A percentile compares a stretch with the other conserved stretches of the same genome.
phyloP scores from a whole-genome alignment of 2,113 vertebrate species.

The Phrynocephalus versicolor region DNA sequence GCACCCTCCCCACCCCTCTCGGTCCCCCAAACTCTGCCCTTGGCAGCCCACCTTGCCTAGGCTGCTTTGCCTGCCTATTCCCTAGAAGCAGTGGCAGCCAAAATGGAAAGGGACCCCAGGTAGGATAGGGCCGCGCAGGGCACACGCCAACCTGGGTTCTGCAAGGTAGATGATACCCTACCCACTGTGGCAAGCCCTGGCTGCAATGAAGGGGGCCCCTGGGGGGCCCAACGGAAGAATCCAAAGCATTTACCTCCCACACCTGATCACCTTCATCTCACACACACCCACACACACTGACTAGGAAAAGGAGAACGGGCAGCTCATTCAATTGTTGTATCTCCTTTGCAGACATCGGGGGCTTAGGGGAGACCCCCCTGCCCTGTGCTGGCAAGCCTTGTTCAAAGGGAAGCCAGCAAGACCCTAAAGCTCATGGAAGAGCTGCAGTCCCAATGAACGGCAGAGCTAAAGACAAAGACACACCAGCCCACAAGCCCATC shows the following conservation, averaged over 20 bases:
- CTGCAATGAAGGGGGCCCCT: too few relatives aligned
- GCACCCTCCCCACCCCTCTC: background rate
- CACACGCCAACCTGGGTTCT: background rate
- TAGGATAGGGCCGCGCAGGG: background rate
- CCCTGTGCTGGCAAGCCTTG: background rate
- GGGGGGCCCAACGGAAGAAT: background rate
- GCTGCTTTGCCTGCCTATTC: too few relatives aligned
- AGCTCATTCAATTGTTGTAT: background rate
- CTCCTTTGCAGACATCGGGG: background rate
- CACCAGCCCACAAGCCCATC: too few relatives aligned
- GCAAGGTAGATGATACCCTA: background rate
- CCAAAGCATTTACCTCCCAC: background rate
- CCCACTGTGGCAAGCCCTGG: too few relatives aligned
- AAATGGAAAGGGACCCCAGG: background rate
- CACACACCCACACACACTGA: too few relatives aligned
- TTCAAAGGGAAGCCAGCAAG: too few relatives aligned
- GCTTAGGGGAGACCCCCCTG: background rate
- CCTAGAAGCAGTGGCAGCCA: too few relatives aligned
- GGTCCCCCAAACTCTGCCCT: background rate
- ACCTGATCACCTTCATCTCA: too few relatives aligned
- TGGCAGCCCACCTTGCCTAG: too few relatives aligned
- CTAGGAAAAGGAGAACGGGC: background rate
- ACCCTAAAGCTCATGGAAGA: too few relatives aligned
- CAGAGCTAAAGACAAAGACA: too few relatives aligned
- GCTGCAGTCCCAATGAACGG: too few relatives aligned